phyloP scores from a whole-genome alignment of 2,888 invertebrate genomes.

The Willowsia nigromaculata region DNA sequence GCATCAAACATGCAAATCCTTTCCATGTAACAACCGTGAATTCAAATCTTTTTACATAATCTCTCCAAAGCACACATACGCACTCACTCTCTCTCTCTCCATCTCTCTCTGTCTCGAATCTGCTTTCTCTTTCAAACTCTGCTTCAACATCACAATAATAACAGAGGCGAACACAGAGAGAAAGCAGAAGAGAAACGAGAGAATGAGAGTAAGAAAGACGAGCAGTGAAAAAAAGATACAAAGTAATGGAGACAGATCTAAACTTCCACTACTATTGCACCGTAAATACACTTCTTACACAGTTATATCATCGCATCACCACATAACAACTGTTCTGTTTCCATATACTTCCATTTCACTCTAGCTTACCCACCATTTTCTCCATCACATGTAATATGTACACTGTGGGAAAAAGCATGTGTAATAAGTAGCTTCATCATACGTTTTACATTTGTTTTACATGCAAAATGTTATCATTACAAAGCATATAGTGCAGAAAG shows the following conservation, averaged over 20 bases:
- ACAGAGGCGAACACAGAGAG: background rate
- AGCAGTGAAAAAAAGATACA: background rate
- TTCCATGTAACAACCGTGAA: constrained; percentile 69
- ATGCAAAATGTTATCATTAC: constrained; percentile 66
- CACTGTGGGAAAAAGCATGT: constrained; percentile 64
- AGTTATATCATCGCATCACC: background rate
- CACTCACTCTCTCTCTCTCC: background rate
- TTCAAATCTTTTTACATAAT: constrained; percentile 71
- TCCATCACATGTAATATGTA: too few species aligned
- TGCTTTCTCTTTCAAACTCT: background rate
- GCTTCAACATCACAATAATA: background rate
- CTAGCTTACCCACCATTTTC: too few species aligned
- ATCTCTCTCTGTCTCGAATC: too few species aligned
- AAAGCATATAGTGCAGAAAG: constrained; percentile 16
- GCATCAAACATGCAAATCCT: constrained; percentile 74
- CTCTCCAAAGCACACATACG: constrained; percentile 51
- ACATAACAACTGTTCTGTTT: background rate
- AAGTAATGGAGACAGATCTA: background rate
- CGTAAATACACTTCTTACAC: too few species aligned
- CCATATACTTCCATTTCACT: background rate
- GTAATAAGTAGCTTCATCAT: constrained; percentile 71
- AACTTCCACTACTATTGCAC: background rate
- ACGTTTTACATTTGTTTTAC: constrained; percentile 66
- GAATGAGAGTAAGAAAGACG: constrained; percentile 1
- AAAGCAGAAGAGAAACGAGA: background rate